Percentiles rank a stretch among this genome's conserved stretches.
Evolutionary conservation across 2,888 invertebrate genomes (phyloP).

Genomic region (Horisme vitalbata): DNA sequence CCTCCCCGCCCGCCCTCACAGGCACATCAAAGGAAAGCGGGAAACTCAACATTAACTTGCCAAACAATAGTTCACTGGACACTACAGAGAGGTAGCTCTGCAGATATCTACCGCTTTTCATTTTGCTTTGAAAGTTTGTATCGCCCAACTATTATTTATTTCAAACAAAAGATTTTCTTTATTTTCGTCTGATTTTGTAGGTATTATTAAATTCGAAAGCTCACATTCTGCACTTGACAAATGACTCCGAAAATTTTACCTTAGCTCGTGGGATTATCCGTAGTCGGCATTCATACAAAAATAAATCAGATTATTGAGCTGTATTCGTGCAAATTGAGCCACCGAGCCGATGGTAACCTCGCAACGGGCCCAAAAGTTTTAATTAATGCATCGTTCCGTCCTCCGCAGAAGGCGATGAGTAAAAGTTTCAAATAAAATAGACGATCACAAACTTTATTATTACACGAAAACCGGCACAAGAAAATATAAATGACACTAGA

Average conservation of each 20-base stretch:
- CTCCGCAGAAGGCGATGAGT: constrained; percentile 25
- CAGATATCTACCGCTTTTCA: constrained; percentile 7
- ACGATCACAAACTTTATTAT: constrained; percentile 30
- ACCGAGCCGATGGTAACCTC: constrained; percentile 16
- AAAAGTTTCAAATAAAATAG: constrained; percentile 31
- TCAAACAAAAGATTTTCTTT: constrained; percentile 1
- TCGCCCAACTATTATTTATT: constrained; percentile 7
- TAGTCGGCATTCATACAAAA: background rate
- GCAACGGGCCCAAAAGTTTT: constrained; percentile 32
- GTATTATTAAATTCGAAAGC: no score
- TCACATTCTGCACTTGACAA: background rate
- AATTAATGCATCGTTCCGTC: constrained; percentile 33
- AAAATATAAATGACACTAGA: constrained; percentile 33
- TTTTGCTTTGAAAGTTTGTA: constrained; percentile 18
- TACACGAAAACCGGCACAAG: constrained; percentile 24
- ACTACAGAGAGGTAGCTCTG: constrained; percentile 15
- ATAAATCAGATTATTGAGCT: constrained; percentile 12
- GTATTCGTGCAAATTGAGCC: constrained; percentile 14
- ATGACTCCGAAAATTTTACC: no score
- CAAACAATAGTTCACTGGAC: constrained; percentile 47
- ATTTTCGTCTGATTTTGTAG: no score
- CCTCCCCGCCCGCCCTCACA: constrained; percentile 41
- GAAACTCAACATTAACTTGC: constrained; percentile 63
- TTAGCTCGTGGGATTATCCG: background rate
- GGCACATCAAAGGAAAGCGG: constrained; percentile 68